These are phyloP conservation scores for Psophia crepitans DNA, from an alignment of 2,113 vertebrate species.

Conservation along the genomic window DNA sequence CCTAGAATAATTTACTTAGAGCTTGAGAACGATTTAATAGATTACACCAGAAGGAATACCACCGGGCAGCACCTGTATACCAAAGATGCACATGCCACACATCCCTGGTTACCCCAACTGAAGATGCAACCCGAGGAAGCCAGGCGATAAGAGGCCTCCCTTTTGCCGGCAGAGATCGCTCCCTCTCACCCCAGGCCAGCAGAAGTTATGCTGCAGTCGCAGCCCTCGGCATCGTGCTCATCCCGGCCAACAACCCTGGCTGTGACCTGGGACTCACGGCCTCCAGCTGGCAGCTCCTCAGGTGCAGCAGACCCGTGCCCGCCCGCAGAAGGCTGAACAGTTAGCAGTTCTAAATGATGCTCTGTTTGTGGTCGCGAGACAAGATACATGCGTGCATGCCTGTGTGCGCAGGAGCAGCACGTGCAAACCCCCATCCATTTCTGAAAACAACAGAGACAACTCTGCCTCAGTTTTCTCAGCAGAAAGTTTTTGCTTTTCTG, in stretches of 20 bases:
- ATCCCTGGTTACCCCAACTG: neutral
- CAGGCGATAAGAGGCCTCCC: neutral
- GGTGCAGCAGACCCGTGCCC: neutral
- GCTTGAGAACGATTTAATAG: neutral
- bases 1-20: neutral
- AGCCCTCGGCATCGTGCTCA: accelerated
- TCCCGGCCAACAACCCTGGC: neutral
- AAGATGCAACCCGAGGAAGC: neutral
- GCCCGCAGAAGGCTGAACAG: neutral
- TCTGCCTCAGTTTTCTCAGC: neutral
- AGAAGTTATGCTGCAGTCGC: accelerated
- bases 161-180: neutral
- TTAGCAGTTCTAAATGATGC: neutral
- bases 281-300: neutral
- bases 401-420: neutral
- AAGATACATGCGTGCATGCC: accelerated
- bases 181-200: neutral
- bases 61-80: accelerated
- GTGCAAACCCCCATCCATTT: neutral
- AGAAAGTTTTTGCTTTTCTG: neutral
- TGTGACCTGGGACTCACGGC: neutral
- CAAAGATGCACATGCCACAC: accelerated
- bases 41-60: neutral
- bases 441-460: neutral
- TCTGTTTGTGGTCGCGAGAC: accelerated